Conservation (phyloP, 64 coral and sea anemone species). For the Montipora capricornis region DNA sequence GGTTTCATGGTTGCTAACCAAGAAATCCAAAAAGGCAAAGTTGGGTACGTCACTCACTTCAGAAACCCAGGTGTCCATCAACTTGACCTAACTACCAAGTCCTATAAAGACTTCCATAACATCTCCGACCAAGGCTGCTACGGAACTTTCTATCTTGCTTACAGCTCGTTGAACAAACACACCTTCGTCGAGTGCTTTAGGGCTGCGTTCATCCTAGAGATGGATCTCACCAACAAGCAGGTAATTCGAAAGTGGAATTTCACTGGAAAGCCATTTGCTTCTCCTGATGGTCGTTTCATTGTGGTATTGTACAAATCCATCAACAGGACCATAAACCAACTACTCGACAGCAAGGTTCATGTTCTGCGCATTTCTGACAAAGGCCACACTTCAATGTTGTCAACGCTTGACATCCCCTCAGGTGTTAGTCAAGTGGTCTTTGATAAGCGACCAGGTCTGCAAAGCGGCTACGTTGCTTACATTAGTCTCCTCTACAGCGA, state of each 20-base stretch:
- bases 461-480: not conserved
- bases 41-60: constrained; percentile 54
- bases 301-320: too few relatives aligned
- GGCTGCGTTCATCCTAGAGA: too few relatives aligned
- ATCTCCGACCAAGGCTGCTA: too few relatives aligned
- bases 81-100: constrained; percentile 26
- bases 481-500: constrained; percentile 45
- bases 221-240: too few relatives aligned
- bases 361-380: not conserved
- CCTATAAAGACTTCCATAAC: not conserved
- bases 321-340: too few relatives aligned
- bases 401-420: constrained; percentile 14
- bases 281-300: too few relatives aligned
- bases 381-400: not conserved
- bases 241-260: too few relatives aligned
- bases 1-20: constrained; percentile 45
- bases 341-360: constrained; percentile 5
- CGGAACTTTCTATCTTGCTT: too few relatives aligned
- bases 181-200: too few relatives aligned
- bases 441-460: not conserved
- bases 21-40: constrained; percentile 15
- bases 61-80: constrained; percentile 46
- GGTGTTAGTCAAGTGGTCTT: constrained; percentile 41
- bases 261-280: too few relatives aligned
- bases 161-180: too few relatives aligned